These are phyloP conservation scores for Noctilio leporinus DNA, from an alignment of 2,113 vertebrate genomes.

Conservation along the genomic window DNA sequence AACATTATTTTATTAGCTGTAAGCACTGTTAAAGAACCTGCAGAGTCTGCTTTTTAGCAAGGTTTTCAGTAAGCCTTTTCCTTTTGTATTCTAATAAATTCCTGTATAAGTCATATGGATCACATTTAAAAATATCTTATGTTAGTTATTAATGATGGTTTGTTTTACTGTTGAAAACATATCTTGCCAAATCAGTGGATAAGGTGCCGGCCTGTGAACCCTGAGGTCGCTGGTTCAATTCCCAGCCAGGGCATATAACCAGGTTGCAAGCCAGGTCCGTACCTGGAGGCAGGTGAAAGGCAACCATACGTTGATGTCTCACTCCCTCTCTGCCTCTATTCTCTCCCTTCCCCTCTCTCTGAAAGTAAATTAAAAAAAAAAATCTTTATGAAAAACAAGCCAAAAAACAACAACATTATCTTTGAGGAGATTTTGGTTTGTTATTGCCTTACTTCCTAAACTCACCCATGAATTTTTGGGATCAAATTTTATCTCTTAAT, in stretches of 20 bases:
- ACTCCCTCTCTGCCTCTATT: too few species aligned
- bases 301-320: too few species aligned
- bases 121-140: neutral
- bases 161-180: constrained; percentile 4
- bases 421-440: neutral
- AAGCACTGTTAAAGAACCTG: neutral
- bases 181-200: too few species aligned
- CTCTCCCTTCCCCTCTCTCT: too few species aligned
- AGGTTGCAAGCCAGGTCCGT: too few species aligned
- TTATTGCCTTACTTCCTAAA: neutral
- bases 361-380: too few species aligned
- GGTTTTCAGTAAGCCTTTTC: neutral
- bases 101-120: neutral
- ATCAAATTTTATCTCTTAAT: neutral
- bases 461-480: neutral
- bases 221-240: too few species aligned
- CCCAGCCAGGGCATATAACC: too few species aligned
- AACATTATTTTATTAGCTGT: neutral
- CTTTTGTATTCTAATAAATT: neutral
- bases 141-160: neutral
- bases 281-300: too few species aligned
- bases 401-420: too few species aligned
- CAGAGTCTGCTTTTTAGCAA: neutral
- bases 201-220: too few species aligned
- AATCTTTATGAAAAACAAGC: too few species aligned